Base-by-base conservation (phyloP, 37 sponge, comb jelly and placozoan species). In the Bolinopsis microptera region DNA sequence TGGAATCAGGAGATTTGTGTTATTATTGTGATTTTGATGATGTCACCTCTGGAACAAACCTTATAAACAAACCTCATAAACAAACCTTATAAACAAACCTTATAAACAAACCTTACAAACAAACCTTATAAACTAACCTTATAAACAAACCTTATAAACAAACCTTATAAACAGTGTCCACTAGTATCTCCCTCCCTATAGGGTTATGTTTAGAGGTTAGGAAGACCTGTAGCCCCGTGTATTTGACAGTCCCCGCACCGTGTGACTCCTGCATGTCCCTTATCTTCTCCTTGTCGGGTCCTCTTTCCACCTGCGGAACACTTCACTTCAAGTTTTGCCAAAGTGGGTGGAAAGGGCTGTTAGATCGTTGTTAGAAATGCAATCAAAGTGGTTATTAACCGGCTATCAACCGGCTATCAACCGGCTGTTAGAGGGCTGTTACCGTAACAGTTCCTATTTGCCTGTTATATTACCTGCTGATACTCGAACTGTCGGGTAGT, bases 401-500 rank as follows among this genome's bases (percentile, higher is more conserved):
- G n/a, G n/a, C n/a, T n/a, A n/a, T n/a, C n/a, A n/a, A n/a, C n/a
- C n/a, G n/a, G n/a, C n/a, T n/a, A n/a, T n/a, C n/a, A n/a, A n/a
- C n/a, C n/a, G 21, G 21, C 13, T 67, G 68, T n/a, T n/a, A n/a
- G n/a, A n/a, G n/a, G n/a, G n/a, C n/a, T n/a, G n/a, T n/a, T n/a
- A n/a, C n/a, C n/a, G n/a, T n/a, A n/a, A n/a, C n/a, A n/a, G n/a
- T n/a, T n/a, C n/a, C n/a, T n/a, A n/a, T n/a, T n/a, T n/a, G n/a
- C n/a, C n/a, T n/a, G n/a, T n/a, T n/a, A n/a, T n/a, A n/a, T n/a
- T 72, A 72, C 75, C 75, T 72, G 75, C 75, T 72, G 75, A 28
- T 30, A 72, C 75, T 72, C 75, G 31, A 72, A 72, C 31, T 30
- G 75, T 72, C 75, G 13, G 75, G 75, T 23, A 28, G 26, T 23